phyloP scores from a whole-genome alignment of 2,888 invertebrate genomes.

The Sylvicola cinctus region DNA sequence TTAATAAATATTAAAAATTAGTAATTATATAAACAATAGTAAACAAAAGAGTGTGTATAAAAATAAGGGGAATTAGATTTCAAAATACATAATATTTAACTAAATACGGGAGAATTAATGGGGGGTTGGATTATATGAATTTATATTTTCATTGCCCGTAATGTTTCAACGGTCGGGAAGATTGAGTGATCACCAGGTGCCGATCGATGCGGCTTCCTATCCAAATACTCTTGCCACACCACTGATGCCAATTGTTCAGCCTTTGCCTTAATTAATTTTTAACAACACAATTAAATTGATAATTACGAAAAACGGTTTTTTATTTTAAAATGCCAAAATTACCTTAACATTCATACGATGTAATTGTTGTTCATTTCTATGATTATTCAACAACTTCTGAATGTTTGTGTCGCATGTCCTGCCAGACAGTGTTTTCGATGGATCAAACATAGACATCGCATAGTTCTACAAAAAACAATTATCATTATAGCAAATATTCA shows the following conservation, averaged over 20 bases:
- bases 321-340: slow-evolving; percentile 6
- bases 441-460: slow-evolving; percentile 20
- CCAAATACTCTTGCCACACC: slow-evolving; percentile 22
- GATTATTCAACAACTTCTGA: slow-evolving; percentile 10
- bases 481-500: neutral
- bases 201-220: slow-evolving; percentile 23
- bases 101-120: too few species aligned
- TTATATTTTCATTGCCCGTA: slow-evolving; percentile 2
- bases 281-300: too few species aligned
- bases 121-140: too few species aligned
- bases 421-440: slow-evolving; percentile 10
- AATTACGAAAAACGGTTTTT: too few species aligned
- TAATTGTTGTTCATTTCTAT: slow-evolving; percentile 16
- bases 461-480: slow-evolving; percentile 13
- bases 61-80: too few species aligned
- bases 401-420: slow-evolving; percentile 11
- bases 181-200: slow-evolving; percentile 18
- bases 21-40: too few species aligned
- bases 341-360: slow-evolving; percentile 13
- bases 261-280: slow-evolving; percentile 16
- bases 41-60: too few species aligned
- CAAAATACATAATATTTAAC: too few species aligned
- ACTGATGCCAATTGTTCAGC: slow-evolving; percentile 18
- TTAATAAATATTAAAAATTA: too few species aligned
- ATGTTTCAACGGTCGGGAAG: slow-evolving; percentile 22